A percentile compares a stretch with the other conserved stretches of the same genome.
phyloP scores from a whole-genome alignment of 2,888 invertebrate genomes.

The Odontothrips loti region DNA sequence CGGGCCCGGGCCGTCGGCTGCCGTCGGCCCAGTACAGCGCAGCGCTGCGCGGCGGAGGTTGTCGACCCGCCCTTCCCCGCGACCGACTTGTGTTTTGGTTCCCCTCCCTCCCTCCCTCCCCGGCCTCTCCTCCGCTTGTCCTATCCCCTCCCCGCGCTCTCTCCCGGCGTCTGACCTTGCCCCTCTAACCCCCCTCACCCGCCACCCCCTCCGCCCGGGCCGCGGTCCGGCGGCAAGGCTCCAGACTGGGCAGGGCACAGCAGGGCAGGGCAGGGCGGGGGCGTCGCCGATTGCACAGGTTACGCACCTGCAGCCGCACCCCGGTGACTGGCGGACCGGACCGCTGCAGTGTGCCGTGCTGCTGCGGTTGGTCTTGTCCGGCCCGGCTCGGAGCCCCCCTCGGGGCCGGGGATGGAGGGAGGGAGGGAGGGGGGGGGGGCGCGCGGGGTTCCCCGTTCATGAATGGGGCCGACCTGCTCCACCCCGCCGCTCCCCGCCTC shows the following conservation, averaged over 20 bases:
- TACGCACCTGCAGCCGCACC: too few relatives aligned
- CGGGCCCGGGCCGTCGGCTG: constrained; percentile 39
- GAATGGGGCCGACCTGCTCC: neutral
- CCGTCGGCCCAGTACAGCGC: constrained; percentile 36
- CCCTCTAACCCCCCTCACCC: too few relatives aligned
- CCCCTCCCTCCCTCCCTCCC: constrained; percentile 1
- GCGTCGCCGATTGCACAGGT: too few relatives aligned
- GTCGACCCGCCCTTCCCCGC: constrained; percentile 32
- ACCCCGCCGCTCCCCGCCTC: neutral
- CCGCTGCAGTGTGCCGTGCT: too few relatives aligned
- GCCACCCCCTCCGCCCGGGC: too few relatives aligned
- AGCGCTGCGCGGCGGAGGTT: constrained; percentile 31
- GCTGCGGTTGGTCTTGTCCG: too few relatives aligned
- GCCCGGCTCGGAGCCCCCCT: neutral
- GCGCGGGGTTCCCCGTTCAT: constrained; percentile 9
- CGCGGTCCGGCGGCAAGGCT: too few relatives aligned
- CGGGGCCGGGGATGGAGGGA: neutral
- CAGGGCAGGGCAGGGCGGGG: neutral
- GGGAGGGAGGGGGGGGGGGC: constrained; percentile 21
- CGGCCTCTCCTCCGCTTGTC: neutral
- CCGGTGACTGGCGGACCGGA: too few relatives aligned
- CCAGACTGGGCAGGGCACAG: neutral
- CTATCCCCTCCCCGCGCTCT: neutral
- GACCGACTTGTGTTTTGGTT: constrained; percentile 20
- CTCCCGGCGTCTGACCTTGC: too few relatives aligned